Percentiles rank a stretch among this genome's conserved stretches.
These are phyloP conservation scores for Leucoraja ocellata DNA, from an alignment of 2,797 vertebrate species.

Conservation along the genomic window DNA sequence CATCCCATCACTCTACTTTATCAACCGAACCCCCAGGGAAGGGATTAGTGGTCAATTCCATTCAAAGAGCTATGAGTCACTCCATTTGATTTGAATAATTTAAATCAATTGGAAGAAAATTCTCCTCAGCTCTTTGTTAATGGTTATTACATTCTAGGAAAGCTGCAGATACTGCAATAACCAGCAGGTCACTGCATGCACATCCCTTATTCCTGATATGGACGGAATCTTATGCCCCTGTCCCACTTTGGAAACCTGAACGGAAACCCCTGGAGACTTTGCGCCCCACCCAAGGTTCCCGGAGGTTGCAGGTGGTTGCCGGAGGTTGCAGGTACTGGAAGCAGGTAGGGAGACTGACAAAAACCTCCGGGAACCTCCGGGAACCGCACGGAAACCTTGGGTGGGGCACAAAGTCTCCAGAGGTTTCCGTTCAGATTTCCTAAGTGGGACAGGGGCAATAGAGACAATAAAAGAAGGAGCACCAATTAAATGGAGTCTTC, in stretches of 20 bases:
- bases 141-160: background rate
- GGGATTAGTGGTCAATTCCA: background rate
- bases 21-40: background rate
- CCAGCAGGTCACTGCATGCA: background rate
- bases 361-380: too few species aligned
- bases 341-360: too few species aligned
- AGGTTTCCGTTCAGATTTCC: too few species aligned
- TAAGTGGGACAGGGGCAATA: too few species aligned
- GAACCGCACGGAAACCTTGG: too few species aligned
- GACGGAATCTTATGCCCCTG: background rate
- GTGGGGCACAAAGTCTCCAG: too few species aligned
- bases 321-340: too few species aligned
- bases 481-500: background rate
- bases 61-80: background rate
- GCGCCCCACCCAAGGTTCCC: too few species aligned
- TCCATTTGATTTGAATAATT: constrained; percentile 25
- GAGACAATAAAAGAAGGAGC: background rate
- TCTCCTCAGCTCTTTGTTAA: background rate
- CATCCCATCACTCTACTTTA: background rate
- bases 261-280: too few species aligned
- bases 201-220: background rate
- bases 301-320: too few species aligned
- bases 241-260: too few species aligned
- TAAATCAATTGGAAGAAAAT: background rate
- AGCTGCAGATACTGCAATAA: background rate